Conservation (phyloP, 2,797 vertebrate genomes). For the Sebastes hopkinsi region DNA sequence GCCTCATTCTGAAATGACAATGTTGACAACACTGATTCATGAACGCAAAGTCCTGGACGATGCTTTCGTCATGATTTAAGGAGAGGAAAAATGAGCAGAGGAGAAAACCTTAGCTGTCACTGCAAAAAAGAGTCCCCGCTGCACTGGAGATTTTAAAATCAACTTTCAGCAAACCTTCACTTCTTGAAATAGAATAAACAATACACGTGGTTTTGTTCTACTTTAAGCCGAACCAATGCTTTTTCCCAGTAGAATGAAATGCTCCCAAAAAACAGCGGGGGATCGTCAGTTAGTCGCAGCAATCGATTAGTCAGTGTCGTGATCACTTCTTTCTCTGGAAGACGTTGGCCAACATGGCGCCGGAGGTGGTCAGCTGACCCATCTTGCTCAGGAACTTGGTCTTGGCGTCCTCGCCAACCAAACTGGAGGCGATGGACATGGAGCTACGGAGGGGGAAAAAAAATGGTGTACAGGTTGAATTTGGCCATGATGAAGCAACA, state of each 20-base stretch:
- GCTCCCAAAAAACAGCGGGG: slow-evolving; percentile 75
- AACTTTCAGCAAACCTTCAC: slow-evolving; percentile 14
- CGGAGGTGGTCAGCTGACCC: slow-evolving; percentile 98
- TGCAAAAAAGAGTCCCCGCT: slow-evolving; percentile 31
- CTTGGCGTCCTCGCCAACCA: slow-evolving; percentile 98
- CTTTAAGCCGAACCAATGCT: slow-evolving; percentile 24
- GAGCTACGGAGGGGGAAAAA: slow-evolving; percentile 79
- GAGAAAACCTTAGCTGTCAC: slow-evolving; percentile 16
- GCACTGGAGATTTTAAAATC: slow-evolving; percentile 17
- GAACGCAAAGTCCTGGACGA: slow-evolving; percentile 29
- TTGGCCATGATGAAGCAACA: not conserved
- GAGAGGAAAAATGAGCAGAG: slow-evolving; percentile 12
- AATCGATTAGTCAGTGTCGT: slow-evolving; percentile 9
- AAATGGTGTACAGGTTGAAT: fast-evolving
- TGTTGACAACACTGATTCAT: slow-evolving; percentile 43
- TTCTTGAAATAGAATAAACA: slow-evolving; percentile 20
- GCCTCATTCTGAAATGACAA: slow-evolving; percentile 47
- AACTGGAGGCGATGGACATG: slow-evolving; percentile 95
- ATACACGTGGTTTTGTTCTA: slow-evolving; percentile 5
- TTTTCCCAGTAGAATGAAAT: slow-evolving; percentile 43
- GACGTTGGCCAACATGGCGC: slow-evolving; percentile 98
- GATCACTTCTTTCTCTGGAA: slow-evolving; percentile 98
- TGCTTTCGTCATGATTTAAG: slow-evolving; percentile 10
- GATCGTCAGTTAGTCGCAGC: slow-evolving; percentile 73
- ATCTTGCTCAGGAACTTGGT: slow-evolving; percentile 99